Conservation (phyloP, 1,140 invertebrate genomes). For the Rhysida immarginata region DNA sequence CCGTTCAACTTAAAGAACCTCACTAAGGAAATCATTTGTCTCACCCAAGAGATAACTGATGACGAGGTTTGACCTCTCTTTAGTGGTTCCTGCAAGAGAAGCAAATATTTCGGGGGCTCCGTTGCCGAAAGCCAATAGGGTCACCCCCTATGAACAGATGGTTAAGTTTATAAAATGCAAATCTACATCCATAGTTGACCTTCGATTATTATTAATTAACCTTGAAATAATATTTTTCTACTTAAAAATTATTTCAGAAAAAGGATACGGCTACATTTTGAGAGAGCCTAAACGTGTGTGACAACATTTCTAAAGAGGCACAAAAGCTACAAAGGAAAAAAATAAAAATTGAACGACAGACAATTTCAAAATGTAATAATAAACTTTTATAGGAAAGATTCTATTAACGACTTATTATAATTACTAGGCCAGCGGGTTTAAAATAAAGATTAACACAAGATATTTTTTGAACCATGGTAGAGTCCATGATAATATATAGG, state of each 20-base stretch:
- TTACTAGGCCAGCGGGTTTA: no score
- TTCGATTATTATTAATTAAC: no score
- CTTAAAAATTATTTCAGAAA: no score
- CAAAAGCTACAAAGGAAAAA: constrained; percentile 44
- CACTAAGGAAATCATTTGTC: neutral
- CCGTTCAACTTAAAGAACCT: no score
- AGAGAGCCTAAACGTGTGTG: constrained; percentile 45
- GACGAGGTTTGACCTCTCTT: constrained; percentile 37
- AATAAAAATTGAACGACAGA: no score
- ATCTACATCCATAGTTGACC: neutral
- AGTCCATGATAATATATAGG: no score
- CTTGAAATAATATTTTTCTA: no score
- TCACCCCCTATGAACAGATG: constrained; percentile 31
- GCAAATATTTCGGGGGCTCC: constrained; percentile 60
- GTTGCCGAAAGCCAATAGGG: constrained; percentile 62
- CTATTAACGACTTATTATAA: no score
- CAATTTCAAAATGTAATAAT: no score
- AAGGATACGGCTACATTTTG: constrained; percentile 44
- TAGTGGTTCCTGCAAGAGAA: constrained; percentile 35
- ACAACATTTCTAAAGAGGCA: constrained; percentile 48
- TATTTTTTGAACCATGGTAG: no score
- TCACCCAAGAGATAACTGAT: constrained; percentile 42
- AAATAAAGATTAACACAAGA: no score
- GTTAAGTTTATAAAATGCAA: neutral
- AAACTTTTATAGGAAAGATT: no score